Conservation (phyloP, 2,888 invertebrate species). For the Embidobia sp. region DNA sequence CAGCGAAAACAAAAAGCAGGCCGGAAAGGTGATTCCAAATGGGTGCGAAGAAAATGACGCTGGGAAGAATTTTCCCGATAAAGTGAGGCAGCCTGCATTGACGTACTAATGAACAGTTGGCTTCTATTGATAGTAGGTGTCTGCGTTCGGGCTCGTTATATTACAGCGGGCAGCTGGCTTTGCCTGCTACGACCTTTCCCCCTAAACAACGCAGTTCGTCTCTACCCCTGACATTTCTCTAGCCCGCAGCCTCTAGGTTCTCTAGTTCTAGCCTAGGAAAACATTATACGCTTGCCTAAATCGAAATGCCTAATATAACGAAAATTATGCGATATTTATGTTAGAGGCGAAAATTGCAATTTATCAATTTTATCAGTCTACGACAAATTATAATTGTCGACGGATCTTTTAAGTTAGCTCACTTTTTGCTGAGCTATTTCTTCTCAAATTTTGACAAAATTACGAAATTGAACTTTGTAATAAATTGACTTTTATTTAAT, state of each 20-base stretch:
- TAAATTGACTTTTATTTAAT: no score
- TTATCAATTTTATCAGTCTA: no score
- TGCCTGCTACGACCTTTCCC: constrained; percentile 67
- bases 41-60: constrained; percentile 25
- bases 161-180: constrained; percentile 78
- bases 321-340: not conserved
- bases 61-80: constrained; percentile 57
- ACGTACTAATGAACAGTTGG: constrained; percentile 80
- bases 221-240: constrained; percentile 62
- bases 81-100: constrained; percentile 63
- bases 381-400: no score
- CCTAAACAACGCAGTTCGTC: constrained; percentile 57
- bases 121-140: constrained; percentile 77
- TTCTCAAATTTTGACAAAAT: no score
- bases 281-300: constrained; percentile 66
- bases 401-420: no score
- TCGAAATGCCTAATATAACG: constrained; percentile 5
- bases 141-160: constrained; percentile 74
- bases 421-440: no score
- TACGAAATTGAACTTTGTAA: no score
- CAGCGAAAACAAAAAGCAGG: no score
- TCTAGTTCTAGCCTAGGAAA: constrained; percentile 69
- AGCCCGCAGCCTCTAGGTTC: constrained; percentile 61
- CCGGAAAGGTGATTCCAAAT: no score
- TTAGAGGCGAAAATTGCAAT: no score